A percentile compares a stretch with the other conserved stretches of the same genome.
These are phyloP conservation scores for Buteo buteo DNA, from an alignment of 2,113 vertebrate genomes.

Conservation along the genomic window DNA sequence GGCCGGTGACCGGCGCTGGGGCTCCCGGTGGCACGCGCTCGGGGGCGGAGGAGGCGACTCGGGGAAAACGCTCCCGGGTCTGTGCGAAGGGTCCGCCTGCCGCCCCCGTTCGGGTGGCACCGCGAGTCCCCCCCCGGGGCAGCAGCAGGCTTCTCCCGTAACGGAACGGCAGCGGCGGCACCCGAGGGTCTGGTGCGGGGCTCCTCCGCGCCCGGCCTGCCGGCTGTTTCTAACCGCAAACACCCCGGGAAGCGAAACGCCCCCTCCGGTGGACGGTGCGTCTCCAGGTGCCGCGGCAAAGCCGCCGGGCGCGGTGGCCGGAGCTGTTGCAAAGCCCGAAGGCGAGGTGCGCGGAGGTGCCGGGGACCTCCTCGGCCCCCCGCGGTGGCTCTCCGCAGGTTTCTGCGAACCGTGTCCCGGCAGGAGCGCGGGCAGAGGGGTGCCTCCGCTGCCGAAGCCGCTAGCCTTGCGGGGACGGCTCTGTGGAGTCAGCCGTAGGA, in stretches of 20 bases:
- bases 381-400: neutral
- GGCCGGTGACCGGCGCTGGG: no score
- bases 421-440: fast-evolving
- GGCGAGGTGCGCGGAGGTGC: neutral
- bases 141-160: no score
- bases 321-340: no score
- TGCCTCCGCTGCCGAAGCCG: neutral
- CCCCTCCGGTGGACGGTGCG: fast-evolving
- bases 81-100: neutral
- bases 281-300: no score
- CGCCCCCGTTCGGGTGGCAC: no score
- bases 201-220: neutral
- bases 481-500: fast-evolving
- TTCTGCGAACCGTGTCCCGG: fast-evolving
- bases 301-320: no score
- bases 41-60: neutral
- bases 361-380: neutral
- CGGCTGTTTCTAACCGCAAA: fast-evolving
- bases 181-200: fast-evolving
- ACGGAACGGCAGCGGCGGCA: fast-evolving
- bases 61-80: no score
- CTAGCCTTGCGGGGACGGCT: neutral
- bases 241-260: fast-evolving
- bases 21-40: no score
- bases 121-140: no score